Percentiles rank a stretch among this genome's conserved stretches.
phyloP scores from a whole-genome alignment of 1,140 invertebrate genomes.

The Drosophila trapezifrons region DNA sequence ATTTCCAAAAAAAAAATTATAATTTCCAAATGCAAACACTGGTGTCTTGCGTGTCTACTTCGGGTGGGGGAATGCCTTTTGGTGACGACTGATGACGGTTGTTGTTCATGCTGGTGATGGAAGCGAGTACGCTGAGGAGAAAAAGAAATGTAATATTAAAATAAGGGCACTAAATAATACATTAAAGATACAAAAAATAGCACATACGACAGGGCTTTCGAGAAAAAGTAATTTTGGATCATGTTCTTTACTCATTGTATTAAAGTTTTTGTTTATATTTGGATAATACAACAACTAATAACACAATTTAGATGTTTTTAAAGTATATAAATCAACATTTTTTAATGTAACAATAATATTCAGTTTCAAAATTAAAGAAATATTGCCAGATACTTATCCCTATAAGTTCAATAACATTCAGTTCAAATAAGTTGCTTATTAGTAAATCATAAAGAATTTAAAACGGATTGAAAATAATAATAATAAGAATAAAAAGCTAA shows the following conservation, averaged over 20 bases:
- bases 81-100: constrained; percentile 44
- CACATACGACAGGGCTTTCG: too few species aligned
- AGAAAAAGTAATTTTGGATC: too few species aligned
- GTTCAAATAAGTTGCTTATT: too few species aligned
- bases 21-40: constrained; percentile 49
- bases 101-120: constrained; percentile 45
- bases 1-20: constrained; percentile 74
- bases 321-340: too few species aligned
- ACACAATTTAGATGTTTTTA: too few species aligned
- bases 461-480: not conserved
- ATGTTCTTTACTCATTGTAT: too few species aligned
- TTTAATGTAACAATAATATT: too few species aligned
- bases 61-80: constrained; percentile 66
- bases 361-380: too few species aligned
- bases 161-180: not conserved
- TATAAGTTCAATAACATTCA: too few species aligned
- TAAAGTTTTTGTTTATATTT: not conserved
- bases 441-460: too few species aligned
- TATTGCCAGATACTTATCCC: too few species aligned
- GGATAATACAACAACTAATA: not conserved
- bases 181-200: not conserved
- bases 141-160: constrained; percentile 1
- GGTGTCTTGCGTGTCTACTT: constrained; percentile 44
- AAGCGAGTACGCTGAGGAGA: constrained; percentile 12
- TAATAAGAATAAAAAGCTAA: not conserved